Evolutionary conservation across 2,797 vertebrate species (phyloP), one percentile per base, ranked within the genome.

Genomic region (Scleropages formosus): DNA sequence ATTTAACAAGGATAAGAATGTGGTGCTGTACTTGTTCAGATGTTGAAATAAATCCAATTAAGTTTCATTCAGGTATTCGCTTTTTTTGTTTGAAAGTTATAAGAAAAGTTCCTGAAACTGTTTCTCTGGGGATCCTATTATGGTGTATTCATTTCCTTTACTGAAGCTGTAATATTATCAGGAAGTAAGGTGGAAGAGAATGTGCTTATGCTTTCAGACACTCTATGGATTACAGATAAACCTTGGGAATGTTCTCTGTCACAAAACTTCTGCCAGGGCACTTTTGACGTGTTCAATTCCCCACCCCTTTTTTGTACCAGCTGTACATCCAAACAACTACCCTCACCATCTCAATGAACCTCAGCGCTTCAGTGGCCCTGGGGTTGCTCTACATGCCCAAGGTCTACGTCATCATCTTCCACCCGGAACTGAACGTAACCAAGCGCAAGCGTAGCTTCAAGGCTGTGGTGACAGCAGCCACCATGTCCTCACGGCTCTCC

Each of bases 381-480:
- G 96, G 97, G 85, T 98, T 99, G 97, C 96, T 99, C 79, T 99
- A 98, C 91, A 96, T 99, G 96, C 97, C 97, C 88, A 99, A 99
- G 92, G 97, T 99, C 80, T 99, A 99, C 90, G 95, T 99, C 92
- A 98, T 99, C 91, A 95, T 99, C 91, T 97, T 98, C 92, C 97
- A 98, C 87, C 97, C 97, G 0, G 97, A 98, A 89, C 92, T 98
- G 75, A 99, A 99, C 79, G 97, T 99, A 78, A 96, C 98, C 91
- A 99, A 99, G 85, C 92, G 97, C 84, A 98, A 98, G 84, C 95
- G 97, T 71, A 98, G 96, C 92, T 99, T 99, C 93, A 99, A 98
- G 92, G 96, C 97, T 0, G 96, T 99, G 84, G 97, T 97, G 83
- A 99, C 97, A 1, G 97, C 96, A 65, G 97, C 97, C 75, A 97